Evolutionary conservation across 35 echinoderm and acorn worm genomes (phyloP), one percentile per base, ranked within the genome.

Genomic region (Heliocidaris erythrogramma): DNA sequence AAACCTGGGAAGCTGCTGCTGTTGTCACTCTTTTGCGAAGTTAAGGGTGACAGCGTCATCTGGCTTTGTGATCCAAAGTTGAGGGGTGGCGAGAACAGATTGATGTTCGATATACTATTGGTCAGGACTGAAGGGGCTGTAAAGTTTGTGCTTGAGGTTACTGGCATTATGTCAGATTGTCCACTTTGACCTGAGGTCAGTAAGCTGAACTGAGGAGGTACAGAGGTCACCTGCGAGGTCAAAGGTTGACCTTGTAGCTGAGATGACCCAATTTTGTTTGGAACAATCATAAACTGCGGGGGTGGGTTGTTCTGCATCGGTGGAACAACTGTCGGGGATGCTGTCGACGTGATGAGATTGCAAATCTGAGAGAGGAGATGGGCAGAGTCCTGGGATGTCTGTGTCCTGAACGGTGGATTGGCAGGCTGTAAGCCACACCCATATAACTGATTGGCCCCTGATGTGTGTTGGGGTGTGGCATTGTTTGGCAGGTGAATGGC

Each of bases 401-500:
- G 47, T 49, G 91, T 48, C 29, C 50, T 92, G 91, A 59, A 31
- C 59, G 49, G 91, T 48, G 16, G 91, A 32, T 8, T 47, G 48
- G 91, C 31, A 18, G 16, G 31, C 50, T 92, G 91, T 7, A 13
- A 48, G 16, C 91, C 89, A 91, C 31, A 47, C 48, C 89, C n/a
- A 92, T 59, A 52, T 1, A 30, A 5, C 48, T 92, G 48, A 30
- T 35, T 92, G 91, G 7, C 16, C 5, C 48, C 48, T 59, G 50
- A 18, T 92, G 30, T 10, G 4, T 17, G 29, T 4, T 30, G 18
- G 91, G 91, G 2, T 50, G 47, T 13, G 7, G 49, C 91, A 49
- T 56, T 49, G 91, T 48, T 89, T 89, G 91, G 91, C 30, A 92
- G 11, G 49, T 92, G 91, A 9, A 92, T 50, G 91, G 91, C 91